Evolutionary conservation across 2,888 invertebrate genomes (phyloP).

Genomic region (Harpalus rufipes): DNA sequence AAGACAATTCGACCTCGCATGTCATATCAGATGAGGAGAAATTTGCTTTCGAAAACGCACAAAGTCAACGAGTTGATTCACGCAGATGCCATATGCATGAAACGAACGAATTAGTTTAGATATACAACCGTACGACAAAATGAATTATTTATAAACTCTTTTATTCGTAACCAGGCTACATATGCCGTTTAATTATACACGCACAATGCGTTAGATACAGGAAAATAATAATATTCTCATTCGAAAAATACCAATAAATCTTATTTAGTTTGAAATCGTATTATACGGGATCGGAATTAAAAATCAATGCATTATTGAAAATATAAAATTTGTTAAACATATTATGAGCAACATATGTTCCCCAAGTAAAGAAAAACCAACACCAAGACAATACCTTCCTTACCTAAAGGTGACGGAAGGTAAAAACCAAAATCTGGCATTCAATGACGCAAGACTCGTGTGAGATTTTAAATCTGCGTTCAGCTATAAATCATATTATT

Average conservation of each 20-base stretch:
- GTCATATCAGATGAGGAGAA: slow-evolving; percentile 38
- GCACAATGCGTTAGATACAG: neutral
- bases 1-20: slow-evolving; percentile 48
- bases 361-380: neutral
- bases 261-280: neutral
- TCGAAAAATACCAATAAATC: slow-evolving; percentile 5
- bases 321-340: neutral
- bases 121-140: neutral
- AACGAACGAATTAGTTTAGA: slow-evolving; percentile 25
- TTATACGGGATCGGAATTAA: neutral
- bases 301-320: neutral
- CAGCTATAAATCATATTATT: slow-evolving; percentile 27
- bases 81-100: slow-evolving; percentile 35
- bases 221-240: neutral
- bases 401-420: no score
- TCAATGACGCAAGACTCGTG: neutral
- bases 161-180: slow-evolving; percentile 16
- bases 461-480: neutral
- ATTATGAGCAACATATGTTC: neutral
- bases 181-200: slow-evolving; percentile 27
- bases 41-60: slow-evolving; percentile 25
- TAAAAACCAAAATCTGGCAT: neutral
- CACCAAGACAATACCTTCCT: no score
- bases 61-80: neutral
- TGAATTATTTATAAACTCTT: slow-evolving; percentile 35